phyloP scores from a whole-genome alignment of 1,140 invertebrate species.

The Scaptomyza montana region DNA sequence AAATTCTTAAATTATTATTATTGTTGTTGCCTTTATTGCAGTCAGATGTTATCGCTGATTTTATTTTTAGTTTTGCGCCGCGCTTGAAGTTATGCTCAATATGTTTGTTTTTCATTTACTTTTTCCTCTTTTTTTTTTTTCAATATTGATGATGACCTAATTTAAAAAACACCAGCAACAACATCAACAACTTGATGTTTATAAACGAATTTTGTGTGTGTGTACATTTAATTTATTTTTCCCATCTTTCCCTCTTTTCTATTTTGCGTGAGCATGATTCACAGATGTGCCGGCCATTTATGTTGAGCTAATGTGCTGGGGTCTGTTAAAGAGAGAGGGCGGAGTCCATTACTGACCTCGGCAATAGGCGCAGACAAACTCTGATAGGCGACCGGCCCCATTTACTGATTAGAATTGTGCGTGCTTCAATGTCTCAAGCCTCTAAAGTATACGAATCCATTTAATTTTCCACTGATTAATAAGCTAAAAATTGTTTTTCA shows the following conservation, averaged over 20 bases:
- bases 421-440: conserved; percentile 27
- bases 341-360: conserved; percentile 66
- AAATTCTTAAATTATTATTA: conserved; percentile 8
- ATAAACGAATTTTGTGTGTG: conserved; percentile 26
- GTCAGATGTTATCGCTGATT: conserved; percentile 33
- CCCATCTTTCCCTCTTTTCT: conserved; percentile 25
- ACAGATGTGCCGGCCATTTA: conserved; percentile 20
- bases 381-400: conserved; percentile 22
- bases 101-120: conserved; percentile 11
- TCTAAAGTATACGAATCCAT: conserved; percentile 17
- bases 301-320: background rate
- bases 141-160: conserved; percentile 65
- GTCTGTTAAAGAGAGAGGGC: background rate
- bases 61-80: conserved; percentile 40
- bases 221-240: conserved; percentile 36
- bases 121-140: too few species aligned
- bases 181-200: conserved; percentile 26
- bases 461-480: conserved; percentile 62
- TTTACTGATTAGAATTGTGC: conserved; percentile 60
- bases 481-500: conserved; percentile 64
- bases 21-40: conserved; percentile 15
- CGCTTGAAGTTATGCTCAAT: conserved; percentile 38
- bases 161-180: conserved; percentile 36
- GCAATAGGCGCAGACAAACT: conserved; percentile 40
- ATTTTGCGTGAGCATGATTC: conserved; percentile 50